Evolutionary conservation across 2,888 invertebrate species (phyloP), one percentile per base, ranked within the genome.

Genomic region (Ctena decussata): DNA sequence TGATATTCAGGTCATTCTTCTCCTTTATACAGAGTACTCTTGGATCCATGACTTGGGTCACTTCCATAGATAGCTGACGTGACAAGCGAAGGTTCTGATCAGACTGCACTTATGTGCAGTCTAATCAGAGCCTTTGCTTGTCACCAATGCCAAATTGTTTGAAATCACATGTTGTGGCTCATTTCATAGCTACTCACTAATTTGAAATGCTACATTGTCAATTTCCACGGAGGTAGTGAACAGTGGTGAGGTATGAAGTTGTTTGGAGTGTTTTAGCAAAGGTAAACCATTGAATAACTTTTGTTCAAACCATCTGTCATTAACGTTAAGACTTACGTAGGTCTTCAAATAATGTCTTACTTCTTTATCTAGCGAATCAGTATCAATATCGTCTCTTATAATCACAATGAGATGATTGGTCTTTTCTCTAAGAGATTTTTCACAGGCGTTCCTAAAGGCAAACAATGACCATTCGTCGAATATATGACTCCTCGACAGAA

Each of bases 391-490:
- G 24, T 87, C 80, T 32, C 70, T 83, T 2, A 84, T 46, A 21
- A 91, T 44, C 1, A 90, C 87, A 18, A 91, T 86, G 1, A 92
- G 78, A 70, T 89, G 86, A 60, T 92, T 92, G 24, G 84, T 86
- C 32, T 85, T 89, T 30, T 89, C 84, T 49, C 88, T 70, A 30
- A 92, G 75, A 8, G 91, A 89, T 65, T 87, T 89, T 46, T 90
- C 89, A 76, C 80, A 85, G 0, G 90, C 91, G 0, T 82, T 77
- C 53, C 89, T 79, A 53, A 92, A 87, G 0, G 89, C 85, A 72
- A 92, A 91, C 35, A 90, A 76, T 3, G 90, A 83, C 92, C 92
- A 92, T 69, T 92, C 92, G 46, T 89, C 89, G 1, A 82, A 53
- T 2, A 87, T 73, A 32, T 88, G 85, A 5, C 69, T 69, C 1